A percentile compares a stretch with the other conserved stretches of the same genome.
Conservation (phyloP, 1,140 invertebrate species). For the Wiebesia pumilae region DNA sequence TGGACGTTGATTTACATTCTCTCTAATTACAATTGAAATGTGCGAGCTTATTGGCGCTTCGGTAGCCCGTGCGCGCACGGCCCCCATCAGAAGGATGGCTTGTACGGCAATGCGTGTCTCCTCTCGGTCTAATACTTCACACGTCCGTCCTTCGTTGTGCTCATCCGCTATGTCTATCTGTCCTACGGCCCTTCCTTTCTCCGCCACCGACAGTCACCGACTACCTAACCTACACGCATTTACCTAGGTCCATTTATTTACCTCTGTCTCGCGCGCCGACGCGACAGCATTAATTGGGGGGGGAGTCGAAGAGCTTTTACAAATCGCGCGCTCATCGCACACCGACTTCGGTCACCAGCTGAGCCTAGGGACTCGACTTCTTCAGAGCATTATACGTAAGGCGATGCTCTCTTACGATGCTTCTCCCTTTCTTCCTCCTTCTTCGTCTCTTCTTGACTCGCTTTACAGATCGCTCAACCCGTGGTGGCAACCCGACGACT, state of each 20-base stretch:
- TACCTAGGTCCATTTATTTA: constrained; percentile 25
- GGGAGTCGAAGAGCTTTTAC: constrained; percentile 8
- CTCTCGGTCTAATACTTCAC: not conserved
- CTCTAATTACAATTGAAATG: constrained; percentile 72
- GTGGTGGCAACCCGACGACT: too few species aligned
- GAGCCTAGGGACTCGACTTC: too few species aligned
- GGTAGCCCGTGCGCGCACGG: constrained; percentile 57
- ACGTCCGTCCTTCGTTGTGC: too few species aligned
- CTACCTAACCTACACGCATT: constrained; percentile 2
- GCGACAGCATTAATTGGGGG: constrained; percentile 24
- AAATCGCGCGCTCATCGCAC: constrained; percentile 20
- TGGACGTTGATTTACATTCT: constrained; percentile 72
- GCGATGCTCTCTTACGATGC: too few species aligned
- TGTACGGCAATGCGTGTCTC: not conserved
- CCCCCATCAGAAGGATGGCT: constrained; percentile 58
- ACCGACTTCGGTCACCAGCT: not conserved
- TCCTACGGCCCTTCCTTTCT: not conserved
- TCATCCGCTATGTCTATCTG: not conserved
- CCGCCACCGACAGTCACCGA: too few species aligned
- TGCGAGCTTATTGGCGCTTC: constrained; percentile 68
- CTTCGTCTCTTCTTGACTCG: too few species aligned
- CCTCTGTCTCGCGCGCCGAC: not conserved
- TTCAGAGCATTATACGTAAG: too few species aligned
- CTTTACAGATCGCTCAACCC: too few species aligned
- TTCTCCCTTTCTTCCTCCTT: too few species aligned